These are phyloP conservation scores for Cyprinodon brontotheroides DNA, from an alignment of 2,113 vertebrate species.

Conservation along the genomic window DNA sequence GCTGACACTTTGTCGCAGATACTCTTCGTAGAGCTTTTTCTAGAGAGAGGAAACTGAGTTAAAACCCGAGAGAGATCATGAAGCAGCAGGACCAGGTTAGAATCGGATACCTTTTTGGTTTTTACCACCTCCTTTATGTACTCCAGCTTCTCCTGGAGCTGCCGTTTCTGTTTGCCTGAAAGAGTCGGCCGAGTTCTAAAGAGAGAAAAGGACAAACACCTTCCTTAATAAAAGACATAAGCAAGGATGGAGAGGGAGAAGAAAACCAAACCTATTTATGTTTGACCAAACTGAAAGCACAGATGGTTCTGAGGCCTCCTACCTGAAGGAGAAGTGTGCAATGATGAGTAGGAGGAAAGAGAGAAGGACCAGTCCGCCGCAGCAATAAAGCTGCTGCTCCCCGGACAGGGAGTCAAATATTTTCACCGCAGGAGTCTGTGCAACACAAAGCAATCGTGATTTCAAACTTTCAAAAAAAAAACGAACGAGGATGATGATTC, in stretches of 20 bases:
- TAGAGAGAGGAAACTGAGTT: conserved; percentile 37
- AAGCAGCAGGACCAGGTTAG: background rate
- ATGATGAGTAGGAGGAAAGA: conserved; percentile 80
- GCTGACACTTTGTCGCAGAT: conserved; percentile 84
- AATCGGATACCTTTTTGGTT: conserved; percentile 79
- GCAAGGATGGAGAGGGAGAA: background rate
- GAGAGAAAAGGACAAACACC: background rate
- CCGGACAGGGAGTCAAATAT: conserved; percentile 69
- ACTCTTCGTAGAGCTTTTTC: conserved; percentile 85
- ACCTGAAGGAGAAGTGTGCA: conserved; percentile 80
- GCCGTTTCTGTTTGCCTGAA: conserved; percentile 80
- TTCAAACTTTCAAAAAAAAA: background rate
- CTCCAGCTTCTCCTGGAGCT: conserved; percentile 80
- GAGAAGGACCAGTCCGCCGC: conserved; percentile 72
- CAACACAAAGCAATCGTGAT: conserved; percentile 4
- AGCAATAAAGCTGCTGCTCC: conserved; percentile 73
- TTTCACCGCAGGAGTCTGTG: conserved; percentile 70
- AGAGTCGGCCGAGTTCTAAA: conserved; percentile 78
- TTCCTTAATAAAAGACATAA: background rate
- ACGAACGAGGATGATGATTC: too few relatives aligned
- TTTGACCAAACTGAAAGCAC: background rate
- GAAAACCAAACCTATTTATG: background rate
- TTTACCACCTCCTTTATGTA: conserved; percentile 82
- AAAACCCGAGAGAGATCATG: background rate
- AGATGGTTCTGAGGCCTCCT: conserved; percentile 4